These are phyloP conservation scores for Heliconius ismenius DNA, from an alignment of 2,888 invertebrate genomes.

Conservation along the genomic window DNA sequence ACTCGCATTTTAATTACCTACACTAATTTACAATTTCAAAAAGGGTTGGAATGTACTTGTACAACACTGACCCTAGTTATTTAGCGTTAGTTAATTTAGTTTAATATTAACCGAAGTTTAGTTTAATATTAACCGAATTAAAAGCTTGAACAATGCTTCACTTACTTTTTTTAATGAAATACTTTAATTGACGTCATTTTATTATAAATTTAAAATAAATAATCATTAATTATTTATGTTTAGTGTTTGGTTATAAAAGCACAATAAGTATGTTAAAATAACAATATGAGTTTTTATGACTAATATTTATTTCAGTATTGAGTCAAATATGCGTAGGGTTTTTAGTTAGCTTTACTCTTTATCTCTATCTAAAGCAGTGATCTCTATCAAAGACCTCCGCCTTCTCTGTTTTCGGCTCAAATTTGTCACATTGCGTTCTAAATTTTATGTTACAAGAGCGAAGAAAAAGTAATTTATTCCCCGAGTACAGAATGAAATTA, in stretches of 20 bases:
- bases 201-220: too few species aligned
- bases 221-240: too few species aligned
- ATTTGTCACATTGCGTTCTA: background rate
- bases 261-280: background rate
- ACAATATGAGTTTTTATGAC: background rate
- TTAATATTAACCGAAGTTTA: too few species aligned
- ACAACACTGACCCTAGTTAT: background rate
- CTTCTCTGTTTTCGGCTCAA: background rate
- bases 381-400: background rate
- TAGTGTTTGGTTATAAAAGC: too few species aligned
- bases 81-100: too few species aligned
- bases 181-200: too few species aligned
- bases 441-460: background rate
- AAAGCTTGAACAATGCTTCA: too few species aligned
- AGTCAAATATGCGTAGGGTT: background rate
- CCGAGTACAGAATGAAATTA: too few species aligned
- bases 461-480: background rate
- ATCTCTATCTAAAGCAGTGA: too few species aligned
- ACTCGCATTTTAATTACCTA: background rate
- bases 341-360: too few species aligned
- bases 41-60: background rate
- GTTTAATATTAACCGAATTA: too few species aligned
- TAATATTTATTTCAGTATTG: background rate
- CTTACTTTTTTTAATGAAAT: too few species aligned
- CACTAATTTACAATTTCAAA: slow-evolving; percentile 20